Base-by-base conservation (phyloP, 1,140 invertebrate genomes). In the Phortica variegata region DNA sequence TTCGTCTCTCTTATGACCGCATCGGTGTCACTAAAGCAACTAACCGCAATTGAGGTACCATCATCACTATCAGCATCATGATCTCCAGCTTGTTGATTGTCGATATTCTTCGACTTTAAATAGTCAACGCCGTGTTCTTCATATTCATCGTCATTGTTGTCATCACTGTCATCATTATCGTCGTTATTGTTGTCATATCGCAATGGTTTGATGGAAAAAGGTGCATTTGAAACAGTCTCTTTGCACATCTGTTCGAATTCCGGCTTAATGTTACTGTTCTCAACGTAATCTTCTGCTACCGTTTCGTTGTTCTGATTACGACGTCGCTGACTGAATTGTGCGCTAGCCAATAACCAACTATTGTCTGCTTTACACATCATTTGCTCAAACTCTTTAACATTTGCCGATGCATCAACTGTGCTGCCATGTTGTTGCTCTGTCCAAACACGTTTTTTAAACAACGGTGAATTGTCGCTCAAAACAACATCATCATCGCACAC, bases 141-240 rank as follows among this genome's bases (percentile, higher is more conserved):
- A n/a, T n/a, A n/a, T n/a, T n/a, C 18, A 12, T 18, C 5, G 18
- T 17, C 21, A 20, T 21, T 29, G 3, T 13, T 18, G 16, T 13
- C 9, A n/a, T 20, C 34, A 2, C 2, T 29, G 26, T 6, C 26
- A 29, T 7, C 26, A 29, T n/a, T 43, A 15, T 2, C 13, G 5
- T 26, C 23, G 5, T 26, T 10, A 26, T 37, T 15, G 18, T 38
- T n/a, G 13, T 34, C 32, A 7, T 33, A 57, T 8, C 46, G 7
- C 3, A 54, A 31, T 5, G 52, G 45, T 21, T 58, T 37, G 16
- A 63, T 39, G 0, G 48, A 19, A 26, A 65, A 73, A 0, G 68
- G 65, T 3, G 68, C 63, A 39, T 60, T 47, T 5, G 61, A 71
- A n/a, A 17, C 43, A 2, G 37, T 70, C 23, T 60, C 49, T 18